Conservation (phyloP, 2,888 invertebrate genomes). For the Carcina quercana region DNA sequence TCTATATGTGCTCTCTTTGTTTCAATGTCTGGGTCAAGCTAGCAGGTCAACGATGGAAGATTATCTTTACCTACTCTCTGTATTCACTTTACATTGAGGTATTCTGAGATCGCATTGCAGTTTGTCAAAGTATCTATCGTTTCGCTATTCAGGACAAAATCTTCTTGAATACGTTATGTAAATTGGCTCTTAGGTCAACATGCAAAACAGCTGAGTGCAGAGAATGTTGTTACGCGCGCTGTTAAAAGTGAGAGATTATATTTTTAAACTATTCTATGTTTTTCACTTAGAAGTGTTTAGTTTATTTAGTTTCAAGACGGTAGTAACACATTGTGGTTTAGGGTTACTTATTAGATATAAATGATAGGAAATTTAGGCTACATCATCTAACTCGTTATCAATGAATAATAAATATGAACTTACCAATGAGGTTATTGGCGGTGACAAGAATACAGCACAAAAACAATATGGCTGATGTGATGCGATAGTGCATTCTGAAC, state of each 20-base stretch:
- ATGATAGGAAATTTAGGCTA: too few relatives aligned
- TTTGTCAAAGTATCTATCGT: constrained; percentile 1
- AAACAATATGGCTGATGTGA: constrained; percentile 90
- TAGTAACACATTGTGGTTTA: too few relatives aligned
- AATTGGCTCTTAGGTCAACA: not conserved
- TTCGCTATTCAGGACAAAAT: not conserved
- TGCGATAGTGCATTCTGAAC: constrained; percentile 91
- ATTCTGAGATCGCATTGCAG: not conserved
- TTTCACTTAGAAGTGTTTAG: too few relatives aligned
- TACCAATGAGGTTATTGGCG: constrained; percentile 92
- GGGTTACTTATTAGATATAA: too few relatives aligned
- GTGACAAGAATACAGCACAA: constrained; percentile 91
- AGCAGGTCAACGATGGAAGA: constrained; percentile 18
- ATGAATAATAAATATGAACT: constrained; percentile 46
- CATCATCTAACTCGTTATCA: too few relatives aligned
- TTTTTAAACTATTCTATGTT: too few relatives aligned
- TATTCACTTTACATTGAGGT: constrained; percentile 4
- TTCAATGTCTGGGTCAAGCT: constrained; percentile 33
- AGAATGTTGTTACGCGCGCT: not conserved
- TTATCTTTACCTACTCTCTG: constrained; percentile 20
- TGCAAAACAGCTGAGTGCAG: not conserved
- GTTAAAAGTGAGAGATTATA: not conserved
- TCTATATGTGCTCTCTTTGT: constrained; percentile 32
- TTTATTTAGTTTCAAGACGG: too few relatives aligned
- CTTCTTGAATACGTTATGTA: not conserved